These are phyloP conservation scores for Caenorhabditis brenneri DNA, from an alignment of 1,140 invertebrate genomes.

Conservation along the genomic window DNA sequence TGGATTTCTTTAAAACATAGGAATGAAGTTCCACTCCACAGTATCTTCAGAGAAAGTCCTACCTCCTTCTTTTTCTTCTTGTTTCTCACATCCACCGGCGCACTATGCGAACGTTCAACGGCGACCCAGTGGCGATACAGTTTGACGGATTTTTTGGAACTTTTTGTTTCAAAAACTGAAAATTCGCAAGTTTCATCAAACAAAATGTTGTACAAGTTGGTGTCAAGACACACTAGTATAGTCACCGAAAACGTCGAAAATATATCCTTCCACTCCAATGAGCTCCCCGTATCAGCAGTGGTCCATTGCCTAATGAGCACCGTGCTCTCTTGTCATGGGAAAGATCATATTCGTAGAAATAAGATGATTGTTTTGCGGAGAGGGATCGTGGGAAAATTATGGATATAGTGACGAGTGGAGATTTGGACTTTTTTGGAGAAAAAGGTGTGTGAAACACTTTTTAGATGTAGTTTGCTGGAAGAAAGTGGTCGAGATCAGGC, in stretches of 20 bases:
- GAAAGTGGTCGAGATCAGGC: background rate
- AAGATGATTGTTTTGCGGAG: background rate
- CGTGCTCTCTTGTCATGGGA: background rate
- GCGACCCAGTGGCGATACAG: conserved; percentile 30
- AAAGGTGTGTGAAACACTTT: no score
- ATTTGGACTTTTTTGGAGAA: no score
- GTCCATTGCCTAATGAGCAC: conserved; percentile 10
- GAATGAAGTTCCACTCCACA: background rate
- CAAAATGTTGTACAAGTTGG: background rate
- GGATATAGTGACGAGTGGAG: no score
- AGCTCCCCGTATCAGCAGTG: background rate
- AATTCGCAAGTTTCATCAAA: background rate
- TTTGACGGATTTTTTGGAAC: background rate
- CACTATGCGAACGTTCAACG: background rate
- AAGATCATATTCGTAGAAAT: background rate
- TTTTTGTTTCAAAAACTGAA: no score
- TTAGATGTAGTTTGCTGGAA: background rate
- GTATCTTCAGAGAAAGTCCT: background rate
- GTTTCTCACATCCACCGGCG: background rate
- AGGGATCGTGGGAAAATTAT: background rate
- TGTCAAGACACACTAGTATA: background rate
- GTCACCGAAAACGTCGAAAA: background rate
- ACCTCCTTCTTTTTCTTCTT: background rate
- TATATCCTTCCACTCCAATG: background rate
- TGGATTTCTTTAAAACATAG: no score